These are phyloP conservation scores for Dasysyrphus tricinctus DNA, from an alignment of 2,888 invertebrate genomes.

Conservation along the genomic window DNA sequence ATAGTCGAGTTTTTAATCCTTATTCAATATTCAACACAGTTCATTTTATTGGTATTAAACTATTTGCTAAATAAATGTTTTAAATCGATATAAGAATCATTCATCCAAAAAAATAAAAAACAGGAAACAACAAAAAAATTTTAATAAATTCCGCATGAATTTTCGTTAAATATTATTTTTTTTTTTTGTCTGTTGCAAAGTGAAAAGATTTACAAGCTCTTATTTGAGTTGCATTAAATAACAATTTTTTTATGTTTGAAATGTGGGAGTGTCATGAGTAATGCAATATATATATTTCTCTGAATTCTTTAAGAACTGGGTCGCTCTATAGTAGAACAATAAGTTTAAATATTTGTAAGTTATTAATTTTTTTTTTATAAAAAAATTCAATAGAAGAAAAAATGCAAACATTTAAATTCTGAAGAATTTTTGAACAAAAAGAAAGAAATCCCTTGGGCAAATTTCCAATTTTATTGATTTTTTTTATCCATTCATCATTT, in stretches of 20 bases:
- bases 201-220: neutral
- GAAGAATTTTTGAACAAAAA: no score
- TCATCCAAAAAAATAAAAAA: neutral
- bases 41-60: neutral
- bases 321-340: neutral
- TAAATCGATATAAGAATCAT: neutral
- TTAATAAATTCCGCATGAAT: slow-evolving; percentile 2
- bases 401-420: no score
- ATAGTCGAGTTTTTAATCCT: neutral
- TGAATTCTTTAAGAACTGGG: neutral
- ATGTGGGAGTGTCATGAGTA: no score
- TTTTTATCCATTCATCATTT: no score
- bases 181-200: neutral
- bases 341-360: no score
- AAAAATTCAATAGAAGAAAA: no score
- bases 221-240: slow-evolving; percentile 1
- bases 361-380: no score
- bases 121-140: neutral
- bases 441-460: no score
- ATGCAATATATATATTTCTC: neutral
- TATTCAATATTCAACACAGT: neutral
- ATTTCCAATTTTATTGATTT: no score
- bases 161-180: slow-evolving; percentile 7
- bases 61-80: neutral
- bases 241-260: neutral